Evolutionary conservation across 1,140 invertebrate genomes (phyloP).

Genomic region (Aricia agestis): DNA sequence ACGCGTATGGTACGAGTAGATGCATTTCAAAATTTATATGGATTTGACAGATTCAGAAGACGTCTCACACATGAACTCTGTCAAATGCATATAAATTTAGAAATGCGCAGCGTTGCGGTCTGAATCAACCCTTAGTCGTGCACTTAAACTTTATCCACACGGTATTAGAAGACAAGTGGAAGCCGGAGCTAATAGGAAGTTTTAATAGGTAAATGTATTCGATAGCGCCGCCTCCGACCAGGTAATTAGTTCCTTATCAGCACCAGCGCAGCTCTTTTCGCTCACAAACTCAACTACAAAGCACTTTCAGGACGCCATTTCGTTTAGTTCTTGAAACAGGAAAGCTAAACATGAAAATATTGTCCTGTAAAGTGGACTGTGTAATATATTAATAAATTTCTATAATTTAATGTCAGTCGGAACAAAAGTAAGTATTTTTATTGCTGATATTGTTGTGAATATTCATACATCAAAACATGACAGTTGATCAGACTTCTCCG

Average conservation of each 20-base stretch:
- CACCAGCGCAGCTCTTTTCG: conserved; percentile 25
- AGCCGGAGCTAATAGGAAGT: conserved; percentile 26
- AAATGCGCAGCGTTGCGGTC: no score
- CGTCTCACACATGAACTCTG: no score
- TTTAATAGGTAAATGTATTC: conserved; percentile 29
- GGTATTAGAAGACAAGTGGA: not conserved
- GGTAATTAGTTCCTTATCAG: conserved; percentile 35
- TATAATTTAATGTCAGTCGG: not conserved
- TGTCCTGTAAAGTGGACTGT: not conserved
- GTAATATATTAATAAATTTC: not conserved
- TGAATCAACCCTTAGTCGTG: no score
- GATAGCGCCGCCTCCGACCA: conserved; percentile 22
- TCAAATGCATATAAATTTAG: no score
- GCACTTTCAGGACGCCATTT: conserved; percentile 26
- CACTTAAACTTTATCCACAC: not conserved
- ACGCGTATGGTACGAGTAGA: no score
- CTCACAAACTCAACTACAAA: conserved; percentile 20
- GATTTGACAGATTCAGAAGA: no score
- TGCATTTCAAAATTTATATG: no score
- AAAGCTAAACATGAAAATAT: conserved; percentile 4
- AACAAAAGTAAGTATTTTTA: no score
- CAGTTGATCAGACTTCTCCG: no score
- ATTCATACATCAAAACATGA: no score
- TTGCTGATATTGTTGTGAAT: no score
- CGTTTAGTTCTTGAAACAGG: conserved; percentile 16